Evolutionary conservation across 1,140 invertebrate genomes (phyloP).

Genomic region (Danaus plexippus): DNA sequence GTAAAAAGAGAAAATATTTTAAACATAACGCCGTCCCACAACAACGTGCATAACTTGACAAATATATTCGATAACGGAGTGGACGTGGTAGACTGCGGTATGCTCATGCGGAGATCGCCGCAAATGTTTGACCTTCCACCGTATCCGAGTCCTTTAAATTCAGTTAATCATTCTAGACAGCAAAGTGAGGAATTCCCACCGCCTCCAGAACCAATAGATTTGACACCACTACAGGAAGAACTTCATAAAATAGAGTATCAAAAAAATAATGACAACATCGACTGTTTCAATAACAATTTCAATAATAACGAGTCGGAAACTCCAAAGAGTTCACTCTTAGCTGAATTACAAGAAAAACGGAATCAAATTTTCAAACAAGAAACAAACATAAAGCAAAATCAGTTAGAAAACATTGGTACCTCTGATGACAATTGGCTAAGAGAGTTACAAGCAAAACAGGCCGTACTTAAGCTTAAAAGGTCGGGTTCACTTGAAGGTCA

Average conservation of each 20-base stretch:
- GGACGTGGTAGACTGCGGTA: slow-evolving; percentile 74
- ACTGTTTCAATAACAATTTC: slow-evolving; percentile 27
- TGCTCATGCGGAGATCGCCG: slow-evolving; percentile 49
- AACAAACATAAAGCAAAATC: slow-evolving; percentile 40
- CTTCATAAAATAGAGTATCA: slow-evolving; percentile 62
- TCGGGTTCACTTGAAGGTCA: slow-evolving; percentile 57
- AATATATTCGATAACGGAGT: slow-evolving; percentile 67
- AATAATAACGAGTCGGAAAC: slow-evolving; percentile 47
- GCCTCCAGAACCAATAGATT: slow-evolving; percentile 83
- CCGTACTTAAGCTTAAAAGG: slow-evolving; percentile 75
- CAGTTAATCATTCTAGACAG: slow-evolving; percentile 85
- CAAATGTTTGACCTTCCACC: slow-evolving; percentile 79
- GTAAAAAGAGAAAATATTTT: slow-evolving; percentile 67
- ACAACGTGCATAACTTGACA: slow-evolving; percentile 58
- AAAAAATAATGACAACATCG: slow-evolving; percentile 15
- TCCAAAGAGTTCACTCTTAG: slow-evolving; percentile 73
- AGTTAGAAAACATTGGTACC: slow-evolving; percentile 45
- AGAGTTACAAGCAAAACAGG: slow-evolving; percentile 85
- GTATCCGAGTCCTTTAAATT: slow-evolving; percentile 83
- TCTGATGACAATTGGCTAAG: slow-evolving; percentile 80
- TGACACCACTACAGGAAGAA: slow-evolving; percentile 74
- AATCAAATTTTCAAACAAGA: slow-evolving; percentile 77
- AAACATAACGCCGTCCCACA: slow-evolving; percentile 39
- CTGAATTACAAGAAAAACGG: slow-evolving; percentile 83
- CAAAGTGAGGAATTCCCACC: slow-evolving; percentile 91